Conservation (phyloP, 2,888 invertebrate species). For the Agrotis exclamationis region DNA sequence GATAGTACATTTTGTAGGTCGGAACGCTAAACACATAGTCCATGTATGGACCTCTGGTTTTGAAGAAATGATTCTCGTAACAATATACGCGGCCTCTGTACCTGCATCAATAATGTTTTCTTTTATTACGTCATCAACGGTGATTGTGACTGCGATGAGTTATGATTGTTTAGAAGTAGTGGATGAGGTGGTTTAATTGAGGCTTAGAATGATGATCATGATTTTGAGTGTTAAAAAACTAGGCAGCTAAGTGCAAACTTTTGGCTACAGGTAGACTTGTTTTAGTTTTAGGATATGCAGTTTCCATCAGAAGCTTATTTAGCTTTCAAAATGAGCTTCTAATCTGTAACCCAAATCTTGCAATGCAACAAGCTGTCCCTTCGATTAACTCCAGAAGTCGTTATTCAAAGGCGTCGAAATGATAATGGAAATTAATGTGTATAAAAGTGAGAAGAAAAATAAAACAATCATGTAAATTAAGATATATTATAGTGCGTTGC, state of each 20-base stretch:
- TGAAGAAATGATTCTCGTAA: constrained; percentile 91
- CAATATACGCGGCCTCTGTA: constrained; percentile 90
- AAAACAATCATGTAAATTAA: constrained; percentile 69
- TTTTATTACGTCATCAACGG: constrained; percentile 68
- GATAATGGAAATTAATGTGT: constrained; percentile 62
- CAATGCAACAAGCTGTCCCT: constrained; percentile 49
- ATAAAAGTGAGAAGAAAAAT: constrained; percentile 56
- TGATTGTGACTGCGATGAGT: constrained; percentile 50
- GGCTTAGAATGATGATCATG: constrained; percentile 20
- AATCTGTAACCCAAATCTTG: constrained; percentile 24
- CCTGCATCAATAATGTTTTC: constrained; percentile 87
- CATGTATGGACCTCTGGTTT: constrained; percentile 86
- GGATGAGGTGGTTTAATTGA: constrained; percentile 19
- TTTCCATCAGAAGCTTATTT: not conserved
- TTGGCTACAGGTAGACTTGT: not conserved
- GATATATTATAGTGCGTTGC: constrained; percentile 74
- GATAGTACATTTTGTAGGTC: constrained; percentile 90
- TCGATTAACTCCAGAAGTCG: constrained; percentile 42
- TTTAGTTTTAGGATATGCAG: not conserved
- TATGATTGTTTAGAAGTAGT: constrained; percentile 30
- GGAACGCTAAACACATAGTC: constrained; percentile 90
- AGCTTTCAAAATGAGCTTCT: constrained; percentile 11
- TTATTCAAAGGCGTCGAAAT: constrained; percentile 58
- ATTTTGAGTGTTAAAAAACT: constrained; percentile 15
- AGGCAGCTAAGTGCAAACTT: constrained; percentile 43